phyloP scores from a whole-genome alignment of 2,888 invertebrate species.

The Callimorpha dominula region DNA sequence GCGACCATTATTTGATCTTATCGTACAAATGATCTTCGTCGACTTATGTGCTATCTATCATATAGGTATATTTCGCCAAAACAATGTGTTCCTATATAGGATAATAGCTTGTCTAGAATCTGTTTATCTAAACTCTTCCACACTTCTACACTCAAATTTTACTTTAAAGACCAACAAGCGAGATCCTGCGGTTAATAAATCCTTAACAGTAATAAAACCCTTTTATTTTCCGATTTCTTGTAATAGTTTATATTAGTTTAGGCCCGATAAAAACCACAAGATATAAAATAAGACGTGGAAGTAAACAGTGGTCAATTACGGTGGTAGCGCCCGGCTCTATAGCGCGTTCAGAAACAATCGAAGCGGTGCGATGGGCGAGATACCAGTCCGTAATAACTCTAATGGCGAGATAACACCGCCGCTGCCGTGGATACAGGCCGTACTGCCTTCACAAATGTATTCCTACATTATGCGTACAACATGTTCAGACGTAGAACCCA shows the following conservation, averaged over 20 bases:
- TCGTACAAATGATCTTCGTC: conserved; percentile 62
- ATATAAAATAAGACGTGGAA: conserved; percentile 77
- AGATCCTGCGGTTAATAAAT: neutral
- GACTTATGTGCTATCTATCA: no score
- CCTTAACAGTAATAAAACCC: neutral
- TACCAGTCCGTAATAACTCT: conserved; percentile 85
- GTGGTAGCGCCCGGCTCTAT: conserved; percentile 78
- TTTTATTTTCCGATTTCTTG: neutral
- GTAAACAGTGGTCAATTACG: conserved; percentile 86
- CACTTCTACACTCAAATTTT: neutral
- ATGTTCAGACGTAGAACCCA: conserved; percentile 69
- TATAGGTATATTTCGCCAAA: no score
- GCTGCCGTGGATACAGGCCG: conserved; percentile 71
- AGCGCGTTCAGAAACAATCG: conserved; percentile 85
- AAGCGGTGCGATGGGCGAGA: conserved; percentile 85
- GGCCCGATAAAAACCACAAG: conserved; percentile 67
- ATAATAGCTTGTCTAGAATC: neutral
- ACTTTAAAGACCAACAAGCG: neutral
- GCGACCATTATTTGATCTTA: conserved; percentile 74
- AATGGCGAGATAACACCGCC: conserved; percentile 85
- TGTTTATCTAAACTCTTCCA: neutral
- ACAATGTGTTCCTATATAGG: no score
- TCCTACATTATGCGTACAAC: conserved; percentile 67
- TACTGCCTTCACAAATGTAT: conserved; percentile 64
- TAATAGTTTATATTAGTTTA: conserved; percentile 19